Evolutionary conservation across 2,888 invertebrate genomes (phyloP).

Genomic region (Emmelina monodactyla): DNA sequence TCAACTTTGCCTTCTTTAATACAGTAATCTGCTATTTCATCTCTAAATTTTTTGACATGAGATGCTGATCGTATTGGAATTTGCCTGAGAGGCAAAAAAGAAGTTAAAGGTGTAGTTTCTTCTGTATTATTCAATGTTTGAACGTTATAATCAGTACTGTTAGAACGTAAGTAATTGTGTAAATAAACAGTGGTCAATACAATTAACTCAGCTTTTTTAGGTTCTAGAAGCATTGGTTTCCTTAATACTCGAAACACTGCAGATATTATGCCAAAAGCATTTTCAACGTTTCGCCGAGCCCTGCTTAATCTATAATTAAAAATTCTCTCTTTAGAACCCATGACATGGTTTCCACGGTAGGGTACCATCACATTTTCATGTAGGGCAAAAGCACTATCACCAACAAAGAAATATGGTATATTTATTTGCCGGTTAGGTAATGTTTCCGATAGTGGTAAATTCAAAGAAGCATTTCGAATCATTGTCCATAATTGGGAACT

Average conservation of each 20-base stretch:
- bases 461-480: conserved; percentile 11
- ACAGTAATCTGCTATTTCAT: too few species aligned
- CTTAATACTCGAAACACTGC: not conserved
- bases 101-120: too few species aligned
- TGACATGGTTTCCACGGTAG: conserved; percentile 10
- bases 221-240: conserved; percentile 8
- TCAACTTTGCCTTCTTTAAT: too few species aligned
- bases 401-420: conserved; percentile 17
- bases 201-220: conserved; percentile 17
- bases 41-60: too few species aligned
- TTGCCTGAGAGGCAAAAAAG: too few species aligned
- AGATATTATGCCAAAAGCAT: conserved; percentile 4
- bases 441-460: conserved; percentile 11
- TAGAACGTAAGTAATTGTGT: too few species aligned
- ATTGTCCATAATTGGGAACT: conserved; percentile 12
- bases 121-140: too few species aligned
- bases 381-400: conserved; percentile 16
- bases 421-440: conserved; percentile 12
- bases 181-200: too few species aligned
- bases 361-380: conserved; percentile 12
- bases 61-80: too few species aligned
- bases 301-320: conserved; percentile 4
- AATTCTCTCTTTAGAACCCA: conserved; percentile 2
- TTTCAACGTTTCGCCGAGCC: not conserved
- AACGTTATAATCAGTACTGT: too few species aligned